Evolutionary conservation across 2,113 vertebrate species (phyloP).

Genomic region (Loxodonta africana): DNA sequence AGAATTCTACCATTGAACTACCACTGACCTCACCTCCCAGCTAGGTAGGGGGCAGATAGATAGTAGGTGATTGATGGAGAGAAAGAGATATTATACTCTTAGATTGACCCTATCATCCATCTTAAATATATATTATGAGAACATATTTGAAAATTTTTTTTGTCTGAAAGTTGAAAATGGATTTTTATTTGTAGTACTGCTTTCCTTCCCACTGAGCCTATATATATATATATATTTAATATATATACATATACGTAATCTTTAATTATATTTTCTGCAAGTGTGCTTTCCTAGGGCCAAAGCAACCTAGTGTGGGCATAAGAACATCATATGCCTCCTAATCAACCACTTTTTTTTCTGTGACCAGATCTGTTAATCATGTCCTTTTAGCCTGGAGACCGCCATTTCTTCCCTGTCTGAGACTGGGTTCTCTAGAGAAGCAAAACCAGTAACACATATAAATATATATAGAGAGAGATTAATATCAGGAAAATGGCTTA

Average conservation of each 20-base stretch:
- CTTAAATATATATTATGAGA: neutral
- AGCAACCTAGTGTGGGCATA: neutral
- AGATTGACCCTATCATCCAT: neutral
- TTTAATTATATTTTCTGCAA: neutral
- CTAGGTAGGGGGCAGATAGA: too few relatives aligned
- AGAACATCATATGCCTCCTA: neutral
- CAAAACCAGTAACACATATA: too few relatives aligned
- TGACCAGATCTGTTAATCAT: neutral
- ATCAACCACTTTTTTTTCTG: neutral
- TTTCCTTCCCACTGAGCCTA: neutral
- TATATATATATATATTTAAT: conserved; percentile 15
- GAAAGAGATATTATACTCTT: neutral
- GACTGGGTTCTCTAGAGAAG: too few relatives aligned
- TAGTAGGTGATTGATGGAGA: neutral
- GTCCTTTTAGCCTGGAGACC: too few relatives aligned
- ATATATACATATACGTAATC: conserved; percentile 1
- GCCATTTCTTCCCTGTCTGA: neutral
- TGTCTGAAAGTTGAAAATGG: neutral
- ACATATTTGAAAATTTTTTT: neutral
- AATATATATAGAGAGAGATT: too few relatives aligned
- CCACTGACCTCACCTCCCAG: too few relatives aligned
- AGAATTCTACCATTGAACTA: too few relatives aligned
- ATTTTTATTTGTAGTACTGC: neutral
- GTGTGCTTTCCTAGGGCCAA: neutral
- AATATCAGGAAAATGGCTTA: too few relatives aligned